Evolutionary conservation across 2,888 invertebrate species (phyloP), one percentile per base, ranked within the genome.

Genomic region (Drosophila sordidula): DNA sequence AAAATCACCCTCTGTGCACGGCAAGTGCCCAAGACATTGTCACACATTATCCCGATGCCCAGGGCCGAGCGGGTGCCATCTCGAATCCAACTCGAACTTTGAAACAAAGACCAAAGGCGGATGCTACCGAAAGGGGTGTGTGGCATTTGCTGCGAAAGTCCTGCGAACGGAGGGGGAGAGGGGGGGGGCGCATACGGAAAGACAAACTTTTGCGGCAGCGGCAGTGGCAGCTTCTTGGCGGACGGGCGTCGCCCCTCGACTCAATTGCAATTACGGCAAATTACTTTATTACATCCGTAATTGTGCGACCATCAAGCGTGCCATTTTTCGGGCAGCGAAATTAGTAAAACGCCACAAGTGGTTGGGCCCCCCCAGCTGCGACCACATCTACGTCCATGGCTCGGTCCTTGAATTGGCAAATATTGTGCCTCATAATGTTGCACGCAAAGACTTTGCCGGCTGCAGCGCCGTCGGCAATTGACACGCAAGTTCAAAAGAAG

Each of bases 231-330:
- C 57, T 57, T 47, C 59, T 62, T 71, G 56, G 51, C 51, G 42
- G 36, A 34, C 61, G 47, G 62, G 38, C 42, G 66, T 54, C 63
- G 70, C 71, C 77, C 66, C 75, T 86, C 78, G 86, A 87, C 90
- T 91, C 91, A 89, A 91, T 91, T 90, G 90, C 91, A 91, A 91
- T 91, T 91, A 91, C 90, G 89, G 85, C 88, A 91, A 91, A 91
- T 91, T 91, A 90, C 90, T 91, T 91, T 91, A 91, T 91, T 91
- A 91, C 91, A 89, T 91, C 91, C 91, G 91, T 91, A 91, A 91
- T 91, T 91, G 91, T 91, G 90, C 90, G 90, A 90, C 91, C 90
- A 89, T 89, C 83, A 79, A 89, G 90, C 90, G 87, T 90, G 90
- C 88, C 86, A 84, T 88, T 89, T 89, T 86, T 89, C 69, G 85